Evolutionary conservation across 2,888 invertebrate genomes (phyloP).

Genomic region (Lacanobia oleracea): DNA sequence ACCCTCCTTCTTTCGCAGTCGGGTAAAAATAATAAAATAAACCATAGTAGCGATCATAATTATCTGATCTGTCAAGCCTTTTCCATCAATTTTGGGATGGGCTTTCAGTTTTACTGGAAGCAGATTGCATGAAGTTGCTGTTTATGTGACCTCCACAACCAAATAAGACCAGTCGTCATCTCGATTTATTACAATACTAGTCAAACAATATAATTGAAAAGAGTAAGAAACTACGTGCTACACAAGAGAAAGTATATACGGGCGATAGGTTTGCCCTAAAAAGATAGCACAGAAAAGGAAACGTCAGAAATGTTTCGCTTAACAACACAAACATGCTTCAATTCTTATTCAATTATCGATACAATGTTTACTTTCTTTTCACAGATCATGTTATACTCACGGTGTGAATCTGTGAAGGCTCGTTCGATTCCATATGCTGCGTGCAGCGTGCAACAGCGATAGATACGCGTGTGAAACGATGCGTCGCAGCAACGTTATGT

Average conservation of each 20-base stretch:
- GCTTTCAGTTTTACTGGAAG: not conserved
- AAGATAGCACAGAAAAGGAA: slow-evolving; percentile 22
- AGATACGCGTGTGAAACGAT: slow-evolving; percentile 94
- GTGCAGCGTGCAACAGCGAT: slow-evolving; percentile 91
- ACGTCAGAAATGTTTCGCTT: slow-evolving; percentile 38
- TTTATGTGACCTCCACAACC: not conserved
- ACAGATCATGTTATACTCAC: slow-evolving; percentile 59
- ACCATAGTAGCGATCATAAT: too few relatives aligned
- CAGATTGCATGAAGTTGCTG: not conserved
- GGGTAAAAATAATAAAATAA: too few relatives aligned
- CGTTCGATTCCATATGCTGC: slow-evolving; percentile 91
- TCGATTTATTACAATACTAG: not conserved
- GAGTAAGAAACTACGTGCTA: slow-evolving; percentile 1
- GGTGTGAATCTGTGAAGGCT: slow-evolving; percentile 78
- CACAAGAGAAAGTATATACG: slow-evolving; percentile 32
- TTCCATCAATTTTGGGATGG: too few relatives aligned
- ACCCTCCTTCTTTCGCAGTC: too few relatives aligned
- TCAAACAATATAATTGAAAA: not conserved
- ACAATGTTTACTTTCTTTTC: slow-evolving; percentile 27
- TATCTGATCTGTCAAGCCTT: not conserved
- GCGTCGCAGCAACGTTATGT: slow-evolving; percentile 90
- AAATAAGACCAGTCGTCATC: not conserved
- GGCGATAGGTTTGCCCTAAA: slow-evolving; percentile 49
- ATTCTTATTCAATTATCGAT: slow-evolving; percentile 29
- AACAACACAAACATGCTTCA: slow-evolving; percentile 47